These are phyloP conservation scores for Telmatherina bonti DNA, from an alignment of 2,797 vertebrate genomes.

Conservation along the genomic window DNA sequence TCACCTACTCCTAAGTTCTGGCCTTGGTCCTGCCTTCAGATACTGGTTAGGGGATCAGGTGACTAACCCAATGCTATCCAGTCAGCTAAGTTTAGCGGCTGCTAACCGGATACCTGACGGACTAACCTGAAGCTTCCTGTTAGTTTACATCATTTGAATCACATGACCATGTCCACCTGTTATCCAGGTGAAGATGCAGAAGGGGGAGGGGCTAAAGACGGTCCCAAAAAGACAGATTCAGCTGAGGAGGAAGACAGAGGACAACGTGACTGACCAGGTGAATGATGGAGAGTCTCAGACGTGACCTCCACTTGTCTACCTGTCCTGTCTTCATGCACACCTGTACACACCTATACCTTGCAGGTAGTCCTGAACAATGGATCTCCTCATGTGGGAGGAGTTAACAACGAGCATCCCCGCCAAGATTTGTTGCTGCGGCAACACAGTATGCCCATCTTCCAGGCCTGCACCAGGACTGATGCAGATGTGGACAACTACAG, in stretches of 20 bases:
- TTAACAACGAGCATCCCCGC: constrained; percentile 43
- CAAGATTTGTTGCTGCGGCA: constrained; percentile 79
- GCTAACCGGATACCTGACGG: too few relatives aligned
- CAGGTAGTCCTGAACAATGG: constrained; percentile 16
- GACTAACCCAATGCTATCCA: too few relatives aligned
- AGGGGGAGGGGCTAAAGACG: constrained; percentile 80
- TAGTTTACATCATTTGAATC: too few relatives aligned
- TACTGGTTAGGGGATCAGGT: too few relatives aligned
- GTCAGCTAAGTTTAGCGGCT: too few relatives aligned
- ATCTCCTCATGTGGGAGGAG: background rate
- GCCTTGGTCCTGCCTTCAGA: too few relatives aligned
- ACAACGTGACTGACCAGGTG: background rate
- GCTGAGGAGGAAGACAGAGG: constrained; percentile 82
- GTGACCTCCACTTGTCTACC: background rate
- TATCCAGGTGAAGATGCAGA: constrained; percentile 57
- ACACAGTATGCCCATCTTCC: constrained; percentile 77
- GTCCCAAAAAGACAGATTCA: constrained; percentile 93
- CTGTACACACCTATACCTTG: background rate
- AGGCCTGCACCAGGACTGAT: constrained; percentile 20
- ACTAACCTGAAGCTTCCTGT: too few relatives aligned
- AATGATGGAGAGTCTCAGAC: constrained; percentile 36
- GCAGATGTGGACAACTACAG: constrained; percentile 15
- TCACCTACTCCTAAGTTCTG: too few relatives aligned
- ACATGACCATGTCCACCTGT: background rate
- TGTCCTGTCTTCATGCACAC: background rate